Conservation (phyloP, 2,113 vertebrate genomes). For the Gila orcuttii region DNA sequence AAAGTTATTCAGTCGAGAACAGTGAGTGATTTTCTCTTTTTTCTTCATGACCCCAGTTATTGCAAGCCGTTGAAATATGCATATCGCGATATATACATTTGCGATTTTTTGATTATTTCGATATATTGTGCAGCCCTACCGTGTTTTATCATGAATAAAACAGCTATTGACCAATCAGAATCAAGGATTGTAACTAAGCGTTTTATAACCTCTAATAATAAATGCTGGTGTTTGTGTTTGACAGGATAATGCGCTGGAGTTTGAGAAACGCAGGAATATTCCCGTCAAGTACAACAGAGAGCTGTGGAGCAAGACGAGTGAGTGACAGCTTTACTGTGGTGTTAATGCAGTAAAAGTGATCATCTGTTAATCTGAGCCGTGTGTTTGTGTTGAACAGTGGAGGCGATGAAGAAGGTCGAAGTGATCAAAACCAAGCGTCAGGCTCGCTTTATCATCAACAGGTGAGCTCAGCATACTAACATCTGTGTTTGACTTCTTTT, state of each 20-base stretch:
- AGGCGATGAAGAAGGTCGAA: conserved; percentile 92
- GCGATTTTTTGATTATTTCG: too few species aligned
- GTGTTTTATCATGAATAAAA: too few species aligned
- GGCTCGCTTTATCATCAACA: conserved; percentile 94
- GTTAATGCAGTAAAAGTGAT: too few species aligned
- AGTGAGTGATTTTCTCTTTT: too few species aligned
- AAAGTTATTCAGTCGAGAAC: too few species aligned
- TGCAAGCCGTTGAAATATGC: too few species aligned
- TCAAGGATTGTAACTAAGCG: too few species aligned
- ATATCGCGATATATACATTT: too few species aligned
- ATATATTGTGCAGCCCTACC: too few species aligned
- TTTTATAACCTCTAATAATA: too few species aligned
- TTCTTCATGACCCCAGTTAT: too few species aligned
- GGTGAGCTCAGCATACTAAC: conserved; percentile 71
- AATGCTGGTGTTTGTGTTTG: conserved; percentile 35
- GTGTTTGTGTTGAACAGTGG: conserved; percentile 76
- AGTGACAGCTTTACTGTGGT: conserved; percentile 41
- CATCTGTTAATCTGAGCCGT: neutral
- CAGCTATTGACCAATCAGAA: too few species aligned
- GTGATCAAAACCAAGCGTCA: conserved; percentile 93
- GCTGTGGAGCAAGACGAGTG: conserved; percentile 94
- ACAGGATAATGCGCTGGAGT: conserved; percentile 95
- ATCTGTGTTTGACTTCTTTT: neutral
- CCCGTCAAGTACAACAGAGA: conserved; percentile 93
- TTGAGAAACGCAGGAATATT: conserved; percentile 94